These are phyloP conservation scores for Kuschelorhynchus macadamiae DNA, from an alignment of 2,888 invertebrate species.

Conservation along the genomic window DNA sequence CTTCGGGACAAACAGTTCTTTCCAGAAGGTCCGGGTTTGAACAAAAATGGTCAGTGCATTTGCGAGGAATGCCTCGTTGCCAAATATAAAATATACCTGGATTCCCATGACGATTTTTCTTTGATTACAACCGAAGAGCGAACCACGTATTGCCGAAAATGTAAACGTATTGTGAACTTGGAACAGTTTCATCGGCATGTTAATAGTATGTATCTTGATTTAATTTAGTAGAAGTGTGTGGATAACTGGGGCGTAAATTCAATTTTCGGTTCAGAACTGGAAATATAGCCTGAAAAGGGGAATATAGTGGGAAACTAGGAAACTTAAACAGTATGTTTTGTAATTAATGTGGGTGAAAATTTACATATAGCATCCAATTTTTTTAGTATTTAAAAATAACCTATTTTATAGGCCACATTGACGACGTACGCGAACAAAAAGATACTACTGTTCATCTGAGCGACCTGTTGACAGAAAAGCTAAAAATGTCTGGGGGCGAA, in stretches of 20 bases:
- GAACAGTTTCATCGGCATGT: constrained; percentile 58
- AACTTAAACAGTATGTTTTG: no score
- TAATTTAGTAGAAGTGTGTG: constrained; percentile 3
- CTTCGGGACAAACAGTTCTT: constrained; percentile 59
- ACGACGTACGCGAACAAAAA: constrained; percentile 43
- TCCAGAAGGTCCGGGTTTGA: constrained; percentile 61
- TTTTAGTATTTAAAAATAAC: background rate
- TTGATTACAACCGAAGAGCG: constrained; percentile 48
- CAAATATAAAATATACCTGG: constrained; percentile 59
- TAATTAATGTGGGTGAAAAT: no score
- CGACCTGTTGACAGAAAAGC: constrained; percentile 40
- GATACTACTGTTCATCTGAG: constrained; percentile 32
- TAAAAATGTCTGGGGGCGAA: constrained; percentile 48
- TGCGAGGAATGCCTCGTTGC: constrained; percentile 65
- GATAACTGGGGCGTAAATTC: background rate
- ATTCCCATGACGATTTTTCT: constrained; percentile 50
- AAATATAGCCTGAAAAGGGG: no score
- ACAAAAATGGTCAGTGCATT: constrained; percentile 63
- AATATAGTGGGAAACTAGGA: no score
- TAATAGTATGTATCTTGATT: constrained; percentile 51
- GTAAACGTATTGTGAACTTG: constrained; percentile 54
- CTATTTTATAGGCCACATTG: constrained; percentile 50
- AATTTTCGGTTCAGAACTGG: no score
- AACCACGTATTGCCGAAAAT: constrained; percentile 52
- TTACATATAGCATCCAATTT: no score